phyloP scores from a whole-genome alignment of 2,797 vertebrate genomes.

The Tadarida brasiliensis region DNA sequence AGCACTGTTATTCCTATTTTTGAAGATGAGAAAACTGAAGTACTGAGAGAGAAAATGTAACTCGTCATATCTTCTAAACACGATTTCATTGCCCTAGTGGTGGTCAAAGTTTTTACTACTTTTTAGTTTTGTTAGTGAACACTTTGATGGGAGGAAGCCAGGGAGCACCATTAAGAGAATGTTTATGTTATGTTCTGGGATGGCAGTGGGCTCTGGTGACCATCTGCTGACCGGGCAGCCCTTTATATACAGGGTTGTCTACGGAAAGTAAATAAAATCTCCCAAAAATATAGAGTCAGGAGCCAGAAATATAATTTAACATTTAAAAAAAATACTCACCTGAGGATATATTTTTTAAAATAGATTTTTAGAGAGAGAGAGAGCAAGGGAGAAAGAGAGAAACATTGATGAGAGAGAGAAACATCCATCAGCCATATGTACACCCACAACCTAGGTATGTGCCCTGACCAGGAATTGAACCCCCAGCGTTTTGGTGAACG shows the following conservation, averaged over 20 bases:
- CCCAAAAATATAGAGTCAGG: background rate
- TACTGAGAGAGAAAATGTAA: background rate
- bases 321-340: background rate
- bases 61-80: background rate
- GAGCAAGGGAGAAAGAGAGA: background rate
- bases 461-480: background rate
- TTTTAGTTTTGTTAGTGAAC: background rate
- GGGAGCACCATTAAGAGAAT: background rate
- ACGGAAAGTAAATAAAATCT: slow-evolving; percentile 25
- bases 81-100: background rate
- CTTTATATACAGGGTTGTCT: background rate
- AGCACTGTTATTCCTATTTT: background rate
- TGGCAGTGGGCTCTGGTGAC: background rate
- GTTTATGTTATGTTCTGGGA: background rate
- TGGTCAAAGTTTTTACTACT: background rate
- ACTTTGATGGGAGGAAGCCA: background rate
- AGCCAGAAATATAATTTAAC: background rate
- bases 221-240: background rate
- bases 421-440: background rate
- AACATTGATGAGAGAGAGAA: background rate
- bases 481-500: background rate
- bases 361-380: background rate
- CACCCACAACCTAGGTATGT: background rate
- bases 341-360: background rate
- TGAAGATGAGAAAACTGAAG: background rate